Base-by-base conservation (phyloP, 2,797 vertebrate genomes). In the Eremophila alpestris region DNA sequence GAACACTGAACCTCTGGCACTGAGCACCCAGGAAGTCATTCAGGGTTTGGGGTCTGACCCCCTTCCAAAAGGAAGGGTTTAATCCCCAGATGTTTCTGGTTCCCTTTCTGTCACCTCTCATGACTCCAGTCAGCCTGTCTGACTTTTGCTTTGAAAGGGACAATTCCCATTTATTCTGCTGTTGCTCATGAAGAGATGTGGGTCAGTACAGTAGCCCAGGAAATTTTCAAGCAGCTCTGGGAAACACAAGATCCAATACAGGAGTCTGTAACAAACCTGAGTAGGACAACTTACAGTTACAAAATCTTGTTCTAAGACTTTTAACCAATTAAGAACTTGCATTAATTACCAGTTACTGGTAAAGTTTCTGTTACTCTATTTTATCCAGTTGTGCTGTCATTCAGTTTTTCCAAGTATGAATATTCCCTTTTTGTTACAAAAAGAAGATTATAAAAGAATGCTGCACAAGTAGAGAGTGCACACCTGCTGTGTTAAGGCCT, bases 301-400 rank as follows among this genome's bases (percentile, higher is more conserved):
- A 21, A 8, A 68, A 30, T 11, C 1, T 59, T 69, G 48, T 73
- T 78, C 51, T 45, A 34, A 40, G 38, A 30, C 7, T 0, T 23
- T 26, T 16, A 38, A 55, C 8, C 40, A 32, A 5, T 38, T 10
- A 45, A 65, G 38, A 77, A 45, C 9, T 8, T 75, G n/a, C 26
- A 83, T 79, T 87, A 63, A 51, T 62, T 77, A 60, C 20, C n/a
- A 6, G n/a, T n/a, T n/a, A n/a, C n/a, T n/a, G n/a, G n/a, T n/a
- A n/a, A n/a, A 11, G 15, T 69, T 91, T 78, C n/a, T 91, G 85
- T 63, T 69, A 41, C 34, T 83, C 43, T 84, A 7, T 73, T 84
- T 77, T 77, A 63, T 67, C 30, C 40, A 58, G 27, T 41, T 65
- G 24, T 83, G 63, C 26, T 59, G 40, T 46, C n/a, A 63, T 51